These are phyloP conservation scores for Leistus spinibarbis DNA, from an alignment of 2,888 invertebrate genomes.

Conservation along the genomic window DNA sequence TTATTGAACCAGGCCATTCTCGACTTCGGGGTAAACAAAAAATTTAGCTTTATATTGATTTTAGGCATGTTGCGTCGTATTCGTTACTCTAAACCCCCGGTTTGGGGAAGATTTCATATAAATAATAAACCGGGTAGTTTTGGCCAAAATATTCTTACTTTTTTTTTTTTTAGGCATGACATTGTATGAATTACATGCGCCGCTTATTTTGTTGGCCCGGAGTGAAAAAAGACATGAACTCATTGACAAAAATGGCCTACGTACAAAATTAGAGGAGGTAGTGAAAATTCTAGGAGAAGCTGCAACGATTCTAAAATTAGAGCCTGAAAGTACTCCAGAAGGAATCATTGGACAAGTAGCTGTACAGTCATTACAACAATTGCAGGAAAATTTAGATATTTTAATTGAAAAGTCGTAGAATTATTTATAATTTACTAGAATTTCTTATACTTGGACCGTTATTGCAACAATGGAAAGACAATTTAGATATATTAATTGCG, in stretches of 20 bases:
- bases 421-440: too few relatives aligned
- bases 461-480: constrained; percentile 51
- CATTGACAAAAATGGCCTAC: constrained; percentile 65
- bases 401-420: constrained; percentile 42
- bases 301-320: constrained; percentile 68
- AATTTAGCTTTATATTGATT: neutral
- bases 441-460: constrained; percentile 65
- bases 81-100: too few relatives aligned
- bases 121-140: too few relatives aligned
- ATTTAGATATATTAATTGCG: constrained; percentile 50
- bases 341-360: constrained; percentile 69
- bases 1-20: constrained; percentile 78
- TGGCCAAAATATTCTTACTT: constrained; percentile 3
- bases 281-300: constrained; percentile 68
- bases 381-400: constrained; percentile 51
- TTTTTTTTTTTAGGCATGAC: constrained; percentile 65
- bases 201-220: constrained; percentile 72
- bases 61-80: too few relatives aligned
- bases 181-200: constrained; percentile 81
- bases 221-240: constrained; percentile 66
- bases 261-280: constrained; percentile 68
- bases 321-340: constrained; percentile 68
- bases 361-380: constrained; percentile 57
- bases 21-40: constrained; percentile 71
- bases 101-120: too few relatives aligned